These are phyloP conservation scores for Odocoileus virginianus DNA, from an alignment of 2,113 vertebrate species.

Conservation along the genomic window DNA sequence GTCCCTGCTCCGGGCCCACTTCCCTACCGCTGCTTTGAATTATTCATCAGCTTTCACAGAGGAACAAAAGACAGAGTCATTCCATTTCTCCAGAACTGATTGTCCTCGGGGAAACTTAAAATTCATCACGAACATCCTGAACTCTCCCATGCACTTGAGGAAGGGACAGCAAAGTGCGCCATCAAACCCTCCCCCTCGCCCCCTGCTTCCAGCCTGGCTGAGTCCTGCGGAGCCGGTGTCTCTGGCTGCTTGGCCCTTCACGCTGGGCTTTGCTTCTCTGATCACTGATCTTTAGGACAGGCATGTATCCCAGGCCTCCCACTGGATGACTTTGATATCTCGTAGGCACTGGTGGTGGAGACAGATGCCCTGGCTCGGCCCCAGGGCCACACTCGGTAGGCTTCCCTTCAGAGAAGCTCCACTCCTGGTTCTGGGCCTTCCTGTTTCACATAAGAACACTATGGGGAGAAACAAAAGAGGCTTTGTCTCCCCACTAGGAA, in stretches of 20 bases:
- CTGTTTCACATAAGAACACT: neutral
- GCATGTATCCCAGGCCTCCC: neutral
- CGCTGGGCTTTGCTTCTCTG: neutral
- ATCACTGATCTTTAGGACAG: neutral
- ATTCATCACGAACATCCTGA: neutral
- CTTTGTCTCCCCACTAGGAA: neutral
- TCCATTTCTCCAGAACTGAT: neutral
- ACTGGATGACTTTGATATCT: neutral
- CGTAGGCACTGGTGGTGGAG: neutral
- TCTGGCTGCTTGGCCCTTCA: neutral
- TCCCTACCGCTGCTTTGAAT: constrained; percentile 39
- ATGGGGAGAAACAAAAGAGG: neutral
- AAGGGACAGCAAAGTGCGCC: neutral
- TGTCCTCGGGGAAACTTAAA: neutral
- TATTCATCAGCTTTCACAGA: constrained; percentile 53
- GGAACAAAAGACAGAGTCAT: constrained; percentile 19
- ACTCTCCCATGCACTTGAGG: neutral
- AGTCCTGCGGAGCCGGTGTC: neutral
- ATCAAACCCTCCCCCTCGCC: neutral
- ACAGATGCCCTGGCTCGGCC: neutral
- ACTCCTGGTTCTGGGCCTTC: neutral
- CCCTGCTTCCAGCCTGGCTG: neutral
- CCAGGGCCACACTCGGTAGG: neutral
- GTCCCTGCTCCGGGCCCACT: neutral
- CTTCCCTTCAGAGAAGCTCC: neutral